A percentile compares a stretch with the other conserved stretches of the same genome.
phyloP scores from a whole-genome alignment of 2,888 invertebrate genomes.

The Lochmaea capreae region DNA sequence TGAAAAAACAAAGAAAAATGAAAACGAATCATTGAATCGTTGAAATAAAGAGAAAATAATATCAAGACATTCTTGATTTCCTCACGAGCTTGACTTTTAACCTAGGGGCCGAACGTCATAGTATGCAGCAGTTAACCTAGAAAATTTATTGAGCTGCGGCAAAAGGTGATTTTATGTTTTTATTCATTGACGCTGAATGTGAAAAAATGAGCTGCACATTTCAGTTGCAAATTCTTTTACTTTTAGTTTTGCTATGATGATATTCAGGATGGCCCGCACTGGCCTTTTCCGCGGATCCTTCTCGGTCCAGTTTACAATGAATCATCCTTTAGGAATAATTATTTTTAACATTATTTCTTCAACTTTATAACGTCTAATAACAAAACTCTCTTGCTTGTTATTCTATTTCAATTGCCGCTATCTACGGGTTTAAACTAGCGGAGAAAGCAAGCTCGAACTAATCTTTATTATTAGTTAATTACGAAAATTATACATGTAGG shows the following conservation, averaged over 20 bases:
- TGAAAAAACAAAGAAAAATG: neutral
- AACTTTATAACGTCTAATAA: too few species aligned
- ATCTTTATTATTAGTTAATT: neutral
- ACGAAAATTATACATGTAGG: neutral
- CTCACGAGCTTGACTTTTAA: constrained; percentile 4
- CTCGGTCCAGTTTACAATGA: too few species aligned
- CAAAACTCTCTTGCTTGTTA: too few species aligned
- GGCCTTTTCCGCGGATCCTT: too few species aligned
- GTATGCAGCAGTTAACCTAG: constrained; percentile 9
- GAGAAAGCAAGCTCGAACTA: neutral
- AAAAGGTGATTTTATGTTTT: neutral
- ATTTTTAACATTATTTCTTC: too few species aligned
- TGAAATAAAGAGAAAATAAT: neutral
- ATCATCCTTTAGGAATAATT: too few species aligned
- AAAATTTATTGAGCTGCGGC: neutral
- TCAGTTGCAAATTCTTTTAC: too few species aligned
- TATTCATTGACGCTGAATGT: too few species aligned
- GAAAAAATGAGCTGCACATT: too few species aligned
- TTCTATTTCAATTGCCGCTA: neutral
- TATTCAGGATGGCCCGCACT: too few species aligned
- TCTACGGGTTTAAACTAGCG: neutral
- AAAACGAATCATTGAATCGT: neutral
- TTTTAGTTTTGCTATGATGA: too few species aligned
- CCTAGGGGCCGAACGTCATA: neutral
- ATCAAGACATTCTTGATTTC: neutral